Conservation (phyloP, 2,113 vertebrate genomes). For the Pelecanoides urinatrix region DNA sequence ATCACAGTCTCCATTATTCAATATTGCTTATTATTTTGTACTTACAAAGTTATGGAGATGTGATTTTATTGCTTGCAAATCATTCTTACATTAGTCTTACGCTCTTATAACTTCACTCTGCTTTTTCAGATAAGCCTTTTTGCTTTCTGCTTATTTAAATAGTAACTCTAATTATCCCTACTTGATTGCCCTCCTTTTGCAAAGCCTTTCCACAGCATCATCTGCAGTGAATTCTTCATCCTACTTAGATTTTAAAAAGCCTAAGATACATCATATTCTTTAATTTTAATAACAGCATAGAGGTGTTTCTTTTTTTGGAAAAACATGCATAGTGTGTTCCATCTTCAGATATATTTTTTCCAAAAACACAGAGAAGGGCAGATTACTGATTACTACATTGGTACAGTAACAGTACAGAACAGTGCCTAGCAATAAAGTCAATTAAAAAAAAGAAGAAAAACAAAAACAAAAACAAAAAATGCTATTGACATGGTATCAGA, state of each 20-base stretch:
- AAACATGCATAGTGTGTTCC: not conserved
- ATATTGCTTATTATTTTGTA: slow-evolving; percentile 27
- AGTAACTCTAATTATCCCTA: slow-evolving; percentile 47
- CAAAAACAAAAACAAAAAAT: not conserved
- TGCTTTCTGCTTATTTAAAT: slow-evolving; percentile 61
- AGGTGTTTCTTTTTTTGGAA: not conserved
- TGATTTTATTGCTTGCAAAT: slow-evolving; percentile 35
- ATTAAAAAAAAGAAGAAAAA: not conserved
- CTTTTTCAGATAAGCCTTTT: slow-evolving; percentile 45
- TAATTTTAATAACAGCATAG: slow-evolving; percentile 21
- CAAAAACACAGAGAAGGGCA: not conserved
- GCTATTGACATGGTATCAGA: not conserved
- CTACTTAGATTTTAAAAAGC: slow-evolving; percentile 8
- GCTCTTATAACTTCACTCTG: not conserved
- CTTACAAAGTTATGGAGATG: slow-evolving; percentile 32
- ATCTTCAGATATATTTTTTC: not conserved
- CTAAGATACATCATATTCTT: not conserved
- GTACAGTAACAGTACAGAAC: not conserved
- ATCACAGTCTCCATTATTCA: slow-evolving; percentile 16
- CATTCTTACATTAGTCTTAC: not conserved
- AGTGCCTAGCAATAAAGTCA: not conserved
- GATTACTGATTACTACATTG: not conserved
- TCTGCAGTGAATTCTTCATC: slow-evolving; percentile 26
- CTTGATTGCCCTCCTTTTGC: slow-evolving; percentile 51
- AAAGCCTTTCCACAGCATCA: slow-evolving; percentile 53